A percentile compares a stretch with the other conserved stretches of the same genome.
phyloP scores from a whole-genome alignment of 2,797 vertebrate genomes.

The Artibeus lituratus region DNA sequence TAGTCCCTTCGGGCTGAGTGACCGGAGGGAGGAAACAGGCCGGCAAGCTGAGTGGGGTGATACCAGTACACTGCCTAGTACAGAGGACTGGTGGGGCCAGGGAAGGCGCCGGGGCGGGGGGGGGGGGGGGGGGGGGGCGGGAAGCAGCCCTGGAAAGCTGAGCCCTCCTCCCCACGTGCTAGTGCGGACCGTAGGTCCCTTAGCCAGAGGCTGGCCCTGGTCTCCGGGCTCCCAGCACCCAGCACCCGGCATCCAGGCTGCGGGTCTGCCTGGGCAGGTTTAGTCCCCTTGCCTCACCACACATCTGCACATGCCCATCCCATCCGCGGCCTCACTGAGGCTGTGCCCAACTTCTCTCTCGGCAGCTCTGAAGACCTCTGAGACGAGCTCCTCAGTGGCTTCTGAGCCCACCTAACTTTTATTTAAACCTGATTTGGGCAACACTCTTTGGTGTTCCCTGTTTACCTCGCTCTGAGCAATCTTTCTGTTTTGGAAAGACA shows the following conservation, averaged over 20 bases:
- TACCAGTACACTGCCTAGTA: neutral
- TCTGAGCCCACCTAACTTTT: neutral
- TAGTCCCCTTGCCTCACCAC: no score
- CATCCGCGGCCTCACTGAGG: neutral
- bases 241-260: no score
- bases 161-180: no score
- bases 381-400: neutral
- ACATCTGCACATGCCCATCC: neutral
- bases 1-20: neutral
- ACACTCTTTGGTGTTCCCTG: neutral
- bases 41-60: neutral
- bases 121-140: neutral
- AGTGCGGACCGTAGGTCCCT: neutral
- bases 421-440: neutral
- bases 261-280: neutral
- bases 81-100: neutral
- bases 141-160: accelerated
- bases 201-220: neutral
- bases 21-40: neutral
- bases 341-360: neutral
- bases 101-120: accelerated
- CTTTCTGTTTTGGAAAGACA: neutral
- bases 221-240: neutral
- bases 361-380: neutral
- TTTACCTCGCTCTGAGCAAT: neutral